Evolutionary conservation across 2,113 vertebrate genomes (phyloP), one percentile per base, ranked within the genome.

Genomic region (Jaculus jaculus): DNA sequence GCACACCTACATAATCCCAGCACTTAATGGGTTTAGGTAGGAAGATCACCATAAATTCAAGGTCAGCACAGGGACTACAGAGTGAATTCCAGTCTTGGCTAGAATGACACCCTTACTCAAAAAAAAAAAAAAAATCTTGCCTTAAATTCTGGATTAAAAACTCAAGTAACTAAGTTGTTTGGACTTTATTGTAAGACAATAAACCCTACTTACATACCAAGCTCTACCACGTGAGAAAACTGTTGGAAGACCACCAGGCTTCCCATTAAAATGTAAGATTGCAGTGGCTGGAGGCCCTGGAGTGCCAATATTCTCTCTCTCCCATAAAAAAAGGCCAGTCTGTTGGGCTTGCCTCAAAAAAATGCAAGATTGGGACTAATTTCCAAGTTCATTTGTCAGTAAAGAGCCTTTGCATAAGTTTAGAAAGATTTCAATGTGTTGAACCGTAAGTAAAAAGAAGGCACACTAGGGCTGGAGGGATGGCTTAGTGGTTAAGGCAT

Each of bases 371-470:
- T 87, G 39, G 32, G 26, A 80, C 95, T 83, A 15, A 86, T 24
- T 91, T 94, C 68, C 60, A 90, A 90, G 89, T 34, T 68, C 61
- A 87, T 37, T 74, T 21, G 34, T 71, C 39, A 88, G 42, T 91
- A 39, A 66, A 16, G 66, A 80, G 81, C 24, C 89, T 95, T 73
- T 80, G 30, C 74, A 15, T 68, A 84, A 30, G 15, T 91, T 95
- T 32, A 72, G 37, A 87, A 91, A 92, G 85, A 10, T 42, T 81
- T 74, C 42, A 3, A 63, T 28, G 32, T 63, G 21, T 78, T 81
- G 37, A 95, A 75, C 37, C 47, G 82, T 1, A 65, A 58, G 30
- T 30, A 15, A 68, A 81, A 89, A 84, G 28, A 34, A 88, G 28
- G 47, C 16, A 30, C 5, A 18, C 1, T 66, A 65, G 16, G n/a